A percentile compares a stretch with the other conserved stretches of the same genome.
These are phyloP conservation scores for Rhinoptilus africanus DNA, from an alignment of 2,113 vertebrate species.

Conservation along the genomic window DNA sequence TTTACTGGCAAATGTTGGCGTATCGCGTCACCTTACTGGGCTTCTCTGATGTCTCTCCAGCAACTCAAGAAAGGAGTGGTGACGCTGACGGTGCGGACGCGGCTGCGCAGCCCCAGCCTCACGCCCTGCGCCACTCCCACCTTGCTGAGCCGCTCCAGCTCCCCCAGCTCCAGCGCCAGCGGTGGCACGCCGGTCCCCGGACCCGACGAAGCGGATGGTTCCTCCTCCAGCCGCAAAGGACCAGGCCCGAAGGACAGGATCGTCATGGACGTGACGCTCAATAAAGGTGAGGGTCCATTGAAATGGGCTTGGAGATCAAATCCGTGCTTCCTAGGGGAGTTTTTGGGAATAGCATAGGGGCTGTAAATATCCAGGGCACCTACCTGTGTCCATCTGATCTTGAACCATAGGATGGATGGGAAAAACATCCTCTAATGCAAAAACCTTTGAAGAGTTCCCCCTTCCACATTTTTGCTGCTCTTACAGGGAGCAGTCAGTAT, in stretches of 20 bases:
- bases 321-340: not conserved
- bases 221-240: slow-evolving; percentile 76
- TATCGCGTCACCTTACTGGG: rapidly evolving
- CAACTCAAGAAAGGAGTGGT: slow-evolving; percentile 95
- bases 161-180: slow-evolving; percentile 82
- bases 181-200: slow-evolving; percentile 42
- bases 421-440: not conserved
- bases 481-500: not conserved
- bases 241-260: slow-evolving; percentile 92
- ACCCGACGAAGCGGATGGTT: slow-evolving; percentile 67
- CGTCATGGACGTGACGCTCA: slow-evolving; percentile 93
- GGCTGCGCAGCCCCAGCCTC: slow-evolving; percentile 93
- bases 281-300: slow-evolving; percentile 81
- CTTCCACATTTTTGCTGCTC: not conserved
- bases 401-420: not conserved
- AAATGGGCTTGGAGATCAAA: not conserved
- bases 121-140: slow-evolving; percentile 89
- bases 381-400: not conserved
- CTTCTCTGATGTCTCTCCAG: slow-evolving; percentile 64
- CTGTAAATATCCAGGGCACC: too few relatives aligned
- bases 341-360: not conserved
- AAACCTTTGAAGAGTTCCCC: not conserved
- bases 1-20: not conserved
- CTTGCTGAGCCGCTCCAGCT: slow-evolving; percentile 88
- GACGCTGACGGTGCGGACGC: slow-evolving; percentile 89